A percentile compares a stretch with the other conserved stretches of the same genome.
phyloP scores from a whole-genome alignment of 2,113 vertebrate genomes.

The Tylochromis polylepis region DNA sequence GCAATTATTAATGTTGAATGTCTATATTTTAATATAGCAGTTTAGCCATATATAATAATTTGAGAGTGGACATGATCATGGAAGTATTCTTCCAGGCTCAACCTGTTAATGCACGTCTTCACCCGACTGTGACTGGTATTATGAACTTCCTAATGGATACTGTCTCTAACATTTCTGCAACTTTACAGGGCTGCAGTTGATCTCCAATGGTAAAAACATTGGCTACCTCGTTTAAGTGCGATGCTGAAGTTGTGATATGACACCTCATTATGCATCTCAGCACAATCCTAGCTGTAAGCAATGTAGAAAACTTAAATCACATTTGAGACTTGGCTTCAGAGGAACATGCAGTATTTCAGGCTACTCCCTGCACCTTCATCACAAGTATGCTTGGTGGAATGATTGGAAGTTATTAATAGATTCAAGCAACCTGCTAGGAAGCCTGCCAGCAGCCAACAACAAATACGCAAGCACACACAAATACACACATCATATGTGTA shows the following conservation, averaged over 20 bases:
- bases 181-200: not conserved
- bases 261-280: not conserved
- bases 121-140: not conserved
- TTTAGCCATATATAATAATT: not conserved
- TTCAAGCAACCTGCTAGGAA: conserved; percentile 31
- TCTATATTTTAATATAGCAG: not conserved
- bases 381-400: conserved; percentile 19
- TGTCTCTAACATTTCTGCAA: not conserved
- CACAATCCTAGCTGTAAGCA: not conserved
- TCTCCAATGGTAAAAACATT: not conserved
- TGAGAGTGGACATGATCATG: not conserved
- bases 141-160: not conserved
- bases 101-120: not conserved
- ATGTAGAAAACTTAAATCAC: not conserved
- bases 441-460: conserved; percentile 20
- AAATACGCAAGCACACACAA: not conserved
- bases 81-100: not conserved
- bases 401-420: conserved; percentile 55
- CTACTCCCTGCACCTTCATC: conserved; percentile 1
- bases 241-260: not conserved
- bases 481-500: not conserved
- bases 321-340: not conserved
- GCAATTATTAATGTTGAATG: not conserved
- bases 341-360: not conserved
- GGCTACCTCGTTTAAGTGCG: not conserved